Base-by-base conservation (phyloP, 2,888 invertebrate genomes). In the Syrphus vitripennis region DNA sequence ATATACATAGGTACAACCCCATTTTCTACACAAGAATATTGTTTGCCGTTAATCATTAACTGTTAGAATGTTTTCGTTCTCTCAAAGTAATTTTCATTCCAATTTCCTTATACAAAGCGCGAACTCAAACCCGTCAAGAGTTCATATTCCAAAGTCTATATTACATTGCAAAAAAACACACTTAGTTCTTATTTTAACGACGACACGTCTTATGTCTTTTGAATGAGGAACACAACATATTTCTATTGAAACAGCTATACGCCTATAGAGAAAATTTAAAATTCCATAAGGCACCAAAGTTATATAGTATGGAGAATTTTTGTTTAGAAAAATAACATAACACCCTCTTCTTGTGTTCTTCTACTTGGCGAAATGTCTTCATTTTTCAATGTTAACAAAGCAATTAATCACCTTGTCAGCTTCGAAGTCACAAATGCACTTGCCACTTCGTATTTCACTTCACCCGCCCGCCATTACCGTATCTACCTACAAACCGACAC, bases 371-470 rank as follows among this genome's bases (percentile, higher is more conserved):
- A 77, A 59, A 84, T 81, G 84, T 84, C 84, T 84, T 81, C 72
- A 84, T 84, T 84, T 84, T 57, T 84, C 81, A 84, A 81, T 81
- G 84, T 81, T 84, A 84, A 84, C 81, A 76, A 77, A 84, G 81
- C 67, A 84, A 84, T 84, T 81, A 84, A 84, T 84, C 81, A 81
- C 59, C 40, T 72, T 84, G 84, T 61, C 83, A 78, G 53, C 71
- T 24, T 31, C 9, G 42, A 50, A 61, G 67, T 63, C 57, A 57
- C 70, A 65, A 80, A 34, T 77, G 72, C 67, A 76, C 70, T 70
- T 70, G 63, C 45, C 69, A 69, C 57, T 74, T 50, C 31, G 48
- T n/a, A 10, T 34, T 67, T 48, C 45, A 12, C n/a, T n/a, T n/a
- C n/a, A n/a, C n/a, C n/a, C 31, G n/a, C 34, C 50, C n/a, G 16